A percentile compares a stretch with the other conserved stretches of the same genome.
These are phyloP conservation scores for Aplocera efformata DNA, from an alignment of 2,888 invertebrate species.

Conservation along the genomic window DNA sequence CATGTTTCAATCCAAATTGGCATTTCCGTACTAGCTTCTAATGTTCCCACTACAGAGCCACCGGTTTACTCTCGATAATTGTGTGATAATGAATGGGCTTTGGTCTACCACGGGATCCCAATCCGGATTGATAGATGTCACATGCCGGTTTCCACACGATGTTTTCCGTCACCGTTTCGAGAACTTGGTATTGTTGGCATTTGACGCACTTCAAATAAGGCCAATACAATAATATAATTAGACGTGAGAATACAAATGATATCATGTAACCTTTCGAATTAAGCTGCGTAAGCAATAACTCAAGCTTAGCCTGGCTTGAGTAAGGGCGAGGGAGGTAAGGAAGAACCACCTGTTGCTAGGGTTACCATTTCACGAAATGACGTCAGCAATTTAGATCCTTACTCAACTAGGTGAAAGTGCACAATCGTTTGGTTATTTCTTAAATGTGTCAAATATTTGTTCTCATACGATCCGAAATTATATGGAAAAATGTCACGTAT, in stretches of 20 bases:
- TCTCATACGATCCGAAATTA: conserved; percentile 38
- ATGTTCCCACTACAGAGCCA: too few relatives aligned
- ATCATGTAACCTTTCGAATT: conserved; percentile 25
- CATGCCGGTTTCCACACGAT: too few relatives aligned
- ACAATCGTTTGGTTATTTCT: conserved; percentile 14
- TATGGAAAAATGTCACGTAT: conserved; percentile 35
- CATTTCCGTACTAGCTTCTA: too few relatives aligned
- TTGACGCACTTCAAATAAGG: too few relatives aligned
- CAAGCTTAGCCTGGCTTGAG: conserved; percentile 46
- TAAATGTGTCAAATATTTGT: conserved; percentile 24
- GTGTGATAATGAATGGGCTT: too few relatives aligned
- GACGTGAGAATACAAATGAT: conserved; percentile 16
- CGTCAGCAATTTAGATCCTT: conserved; percentile 25
- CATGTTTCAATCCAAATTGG: too few relatives aligned
- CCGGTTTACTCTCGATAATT: too few relatives aligned
- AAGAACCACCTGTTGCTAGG: conserved; percentile 65
- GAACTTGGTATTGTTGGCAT: too few relatives aligned
- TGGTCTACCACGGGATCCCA: too few relatives aligned
- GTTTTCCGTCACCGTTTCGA: too few relatives aligned
- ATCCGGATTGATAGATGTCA: too few relatives aligned
- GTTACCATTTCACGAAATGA: conserved; percentile 40
- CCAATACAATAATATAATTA: conserved; percentile 2
- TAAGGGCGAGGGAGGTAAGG: conserved; percentile 32
- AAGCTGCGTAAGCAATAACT: conserved; percentile 58
- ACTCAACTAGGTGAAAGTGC: conserved; percentile 12